Evolutionary conservation across 2,113 vertebrate genomes (phyloP).

Genomic region (Dicerorhinus sumatrensis): DNA sequence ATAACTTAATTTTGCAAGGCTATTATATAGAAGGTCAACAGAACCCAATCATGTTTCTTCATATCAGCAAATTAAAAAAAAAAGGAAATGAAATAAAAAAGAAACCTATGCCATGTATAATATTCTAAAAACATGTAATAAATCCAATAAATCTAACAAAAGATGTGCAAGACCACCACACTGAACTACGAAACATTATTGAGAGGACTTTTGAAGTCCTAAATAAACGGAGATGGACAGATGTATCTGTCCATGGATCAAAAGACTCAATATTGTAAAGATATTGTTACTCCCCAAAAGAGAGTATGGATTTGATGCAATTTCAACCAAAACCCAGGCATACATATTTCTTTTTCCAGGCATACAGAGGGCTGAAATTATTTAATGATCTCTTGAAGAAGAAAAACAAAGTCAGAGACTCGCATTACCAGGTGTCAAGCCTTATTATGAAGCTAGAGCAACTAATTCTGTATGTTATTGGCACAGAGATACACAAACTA

Average conservation of each 20-base stretch:
- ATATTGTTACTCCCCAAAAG: not conserved
- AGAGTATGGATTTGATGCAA: not conserved
- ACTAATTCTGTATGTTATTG: not conserved
- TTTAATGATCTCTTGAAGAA: not conserved
- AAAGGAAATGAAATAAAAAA: not conserved
- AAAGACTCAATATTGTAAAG: not conserved
- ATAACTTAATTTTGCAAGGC: not conserved
- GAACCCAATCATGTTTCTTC: not conserved
- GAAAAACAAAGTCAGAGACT: not conserved
- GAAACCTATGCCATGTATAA: not conserved
- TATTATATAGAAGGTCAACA: not conserved
- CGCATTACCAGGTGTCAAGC: too few relatives aligned
- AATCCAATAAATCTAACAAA: not conserved
- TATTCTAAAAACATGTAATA: not conserved
- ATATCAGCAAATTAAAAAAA: not conserved
- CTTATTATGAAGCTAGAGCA: not conserved
- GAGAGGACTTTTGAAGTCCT: not conserved
- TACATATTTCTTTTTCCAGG: not conserved
- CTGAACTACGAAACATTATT: not conserved
- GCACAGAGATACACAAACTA: not conserved
- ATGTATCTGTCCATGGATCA: too few relatives aligned
- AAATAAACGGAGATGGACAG: not conserved
- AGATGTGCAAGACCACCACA: not conserved
- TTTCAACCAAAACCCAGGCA: not conserved
- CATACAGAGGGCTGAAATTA: not conserved